These are phyloP conservation scores for Ageneiosus marmoratus DNA, from an alignment of 2,113 vertebrate genomes.

Conservation along the genomic window DNA sequence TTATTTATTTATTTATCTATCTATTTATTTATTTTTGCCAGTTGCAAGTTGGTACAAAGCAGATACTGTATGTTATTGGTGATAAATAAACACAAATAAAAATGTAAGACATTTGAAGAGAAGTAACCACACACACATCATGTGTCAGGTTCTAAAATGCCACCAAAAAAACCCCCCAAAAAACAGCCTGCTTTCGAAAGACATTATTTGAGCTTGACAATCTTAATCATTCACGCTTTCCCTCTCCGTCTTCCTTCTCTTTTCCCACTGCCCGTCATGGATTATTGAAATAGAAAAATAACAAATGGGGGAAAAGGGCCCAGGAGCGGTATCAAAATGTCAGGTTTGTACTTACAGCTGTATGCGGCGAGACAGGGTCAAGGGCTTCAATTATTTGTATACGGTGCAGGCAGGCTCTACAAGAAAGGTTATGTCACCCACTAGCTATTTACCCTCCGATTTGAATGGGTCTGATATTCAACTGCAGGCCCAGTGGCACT, in stretches of 20 bases:
- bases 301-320: constrained; percentile 85
- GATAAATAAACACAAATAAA: constrained; percentile 68
- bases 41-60: constrained; percentile 46
- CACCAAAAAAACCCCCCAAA: constrained; percentile 79
- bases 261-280: constrained; percentile 84
- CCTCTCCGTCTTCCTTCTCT: constrained; percentile 87
- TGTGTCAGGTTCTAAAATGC: constrained; percentile 85
- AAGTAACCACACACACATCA: constrained; percentile 64
- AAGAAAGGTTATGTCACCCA: constrained; percentile 97
- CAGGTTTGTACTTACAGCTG: constrained; percentile 99
- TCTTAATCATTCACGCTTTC: constrained; percentile 98
- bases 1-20: neutral
- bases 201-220: constrained; percentile 99
- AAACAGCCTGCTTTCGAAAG: constrained; percentile 93
- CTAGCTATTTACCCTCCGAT: constrained; percentile 92
- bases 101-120: constrained; percentile 72
- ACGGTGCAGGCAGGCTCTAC: constrained; percentile 86
- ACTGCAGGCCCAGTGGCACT: constrained; percentile 76
- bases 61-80: constrained; percentile 68
- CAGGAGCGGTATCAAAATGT: constrained; percentile 98
- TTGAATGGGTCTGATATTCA: constrained; percentile 85
- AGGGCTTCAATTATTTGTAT: constrained; percentile 99
- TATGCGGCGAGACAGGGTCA: constrained; percentile 94
- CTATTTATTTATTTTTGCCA: constrained; percentile 17
- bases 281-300: constrained; percentile 99